phyloP scores from a whole-genome alignment of 2,797 vertebrate species.

The Periophthalmus magnuspinnatus region DNA sequence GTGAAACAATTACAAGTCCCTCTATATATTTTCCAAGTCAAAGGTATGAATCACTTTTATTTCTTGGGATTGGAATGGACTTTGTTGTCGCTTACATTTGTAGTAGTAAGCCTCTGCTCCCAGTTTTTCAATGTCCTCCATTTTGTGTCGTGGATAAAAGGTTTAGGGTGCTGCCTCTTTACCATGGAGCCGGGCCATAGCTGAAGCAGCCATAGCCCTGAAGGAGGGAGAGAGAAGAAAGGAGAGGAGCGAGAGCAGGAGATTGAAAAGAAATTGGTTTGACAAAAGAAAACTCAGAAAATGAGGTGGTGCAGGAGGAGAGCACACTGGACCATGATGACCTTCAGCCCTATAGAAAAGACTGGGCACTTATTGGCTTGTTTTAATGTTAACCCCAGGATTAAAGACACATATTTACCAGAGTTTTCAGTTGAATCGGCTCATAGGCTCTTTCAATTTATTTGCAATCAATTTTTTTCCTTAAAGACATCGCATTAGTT shows the following conservation, averaged over 20 bases:
- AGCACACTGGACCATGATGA: slow-evolving; percentile 6
- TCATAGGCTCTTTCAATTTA: too few species aligned
- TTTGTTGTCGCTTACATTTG: slow-evolving; percentile 45
- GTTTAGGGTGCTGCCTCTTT: slow-evolving; percentile 55
- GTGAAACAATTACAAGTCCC: slow-evolving; percentile 2
- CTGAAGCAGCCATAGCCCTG: slow-evolving; percentile 26
- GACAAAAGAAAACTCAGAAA: slow-evolving; percentile 28
- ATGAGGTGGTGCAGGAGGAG: slow-evolving; percentile 14
- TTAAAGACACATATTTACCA: neutral
- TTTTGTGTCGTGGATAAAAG: slow-evolving; percentile 58
- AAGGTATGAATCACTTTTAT: slow-evolving; percentile 29
- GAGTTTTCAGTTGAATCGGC: neutral
- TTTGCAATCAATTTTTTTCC: too few species aligned
- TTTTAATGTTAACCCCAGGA: slow-evolving; percentile 7
- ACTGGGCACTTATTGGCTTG: slow-evolving; percentile 13
- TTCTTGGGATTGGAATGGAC: slow-evolving; percentile 27
- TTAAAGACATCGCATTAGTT: too few species aligned
- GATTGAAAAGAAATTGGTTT: slow-evolving; percentile 29
- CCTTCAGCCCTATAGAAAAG: slow-evolving; percentile 25
- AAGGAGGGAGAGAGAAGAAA: slow-evolving; percentile 23
- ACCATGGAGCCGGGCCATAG: slow-evolving; percentile 46
- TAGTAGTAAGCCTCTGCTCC: slow-evolving; percentile 53
- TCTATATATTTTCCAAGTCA: slow-evolving; percentile 18
- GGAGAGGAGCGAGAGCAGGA: slow-evolving; percentile 14
- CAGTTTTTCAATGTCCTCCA: slow-evolving; percentile 42